These are phyloP conservation scores for Diorhabda carinulata DNA, from an alignment of 1,140 invertebrate genomes.

Conservation along the genomic window DNA sequence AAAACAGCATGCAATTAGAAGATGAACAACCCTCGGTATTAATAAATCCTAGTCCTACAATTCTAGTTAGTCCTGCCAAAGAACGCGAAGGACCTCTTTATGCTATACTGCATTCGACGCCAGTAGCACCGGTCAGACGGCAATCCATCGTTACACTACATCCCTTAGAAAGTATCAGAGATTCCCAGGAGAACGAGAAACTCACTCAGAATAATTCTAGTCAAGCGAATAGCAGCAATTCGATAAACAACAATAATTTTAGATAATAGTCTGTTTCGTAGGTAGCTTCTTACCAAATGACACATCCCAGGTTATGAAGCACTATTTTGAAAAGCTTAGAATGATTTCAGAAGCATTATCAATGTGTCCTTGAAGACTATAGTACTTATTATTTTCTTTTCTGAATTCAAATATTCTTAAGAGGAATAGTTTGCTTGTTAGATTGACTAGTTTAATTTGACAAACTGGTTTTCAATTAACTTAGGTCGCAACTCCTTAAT, in stretches of 20 bases:
- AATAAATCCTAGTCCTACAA: constrained; percentile 23
- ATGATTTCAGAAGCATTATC: too few relatives aligned
- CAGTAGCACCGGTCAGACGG: constrained; percentile 28
- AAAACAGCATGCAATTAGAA: constrained; percentile 70
- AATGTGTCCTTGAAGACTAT: too few relatives aligned
- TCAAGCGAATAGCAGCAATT: constrained; percentile 13
- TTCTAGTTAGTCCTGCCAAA: constrained; percentile 42
- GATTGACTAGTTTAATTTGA: too few relatives aligned
- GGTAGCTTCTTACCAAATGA: constrained; percentile 5
- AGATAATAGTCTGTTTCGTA: constrained; percentile 29
- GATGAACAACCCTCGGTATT: constrained; percentile 43
- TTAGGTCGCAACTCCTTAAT: too few relatives aligned
- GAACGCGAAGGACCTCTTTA: constrained; percentile 41
- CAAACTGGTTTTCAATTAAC: too few relatives aligned
- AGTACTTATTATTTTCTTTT: too few relatives aligned
- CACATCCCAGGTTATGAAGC: constrained; percentile 3
- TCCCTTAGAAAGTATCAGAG: constrained; percentile 30
- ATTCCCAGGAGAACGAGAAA: not conserved
- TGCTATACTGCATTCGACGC: constrained; percentile 42
- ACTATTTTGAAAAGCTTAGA: too few relatives aligned
- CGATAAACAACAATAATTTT: constrained; percentile 18
- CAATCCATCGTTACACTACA: constrained; percentile 46
- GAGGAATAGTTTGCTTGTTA: too few relatives aligned
- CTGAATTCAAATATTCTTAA: too few relatives aligned
- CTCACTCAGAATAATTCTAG: constrained; percentile 12